These are phyloP conservation scores for Egretta garzetta DNA, from an alignment of 2,113 vertebrate species.

Conservation along the genomic window DNA sequence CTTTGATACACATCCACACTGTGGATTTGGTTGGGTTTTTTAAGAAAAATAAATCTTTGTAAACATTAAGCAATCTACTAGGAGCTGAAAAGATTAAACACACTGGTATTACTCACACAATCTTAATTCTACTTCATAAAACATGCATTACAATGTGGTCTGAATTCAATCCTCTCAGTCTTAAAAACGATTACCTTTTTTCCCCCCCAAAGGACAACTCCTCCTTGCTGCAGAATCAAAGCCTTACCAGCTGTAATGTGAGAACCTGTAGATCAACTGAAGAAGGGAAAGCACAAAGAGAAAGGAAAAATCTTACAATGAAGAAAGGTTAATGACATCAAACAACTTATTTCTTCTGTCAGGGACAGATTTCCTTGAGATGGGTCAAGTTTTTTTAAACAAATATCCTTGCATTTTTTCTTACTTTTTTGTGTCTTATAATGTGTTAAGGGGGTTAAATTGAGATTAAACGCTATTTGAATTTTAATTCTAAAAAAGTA, in stretches of 20 bases:
- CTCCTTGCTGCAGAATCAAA: not conserved
- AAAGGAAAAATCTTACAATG: not conserved
- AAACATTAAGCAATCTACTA: not conserved
- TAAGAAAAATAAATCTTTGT: not conserved
- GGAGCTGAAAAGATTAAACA: not conserved
- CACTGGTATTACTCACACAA: not conserved
- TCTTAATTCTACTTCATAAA: not conserved
- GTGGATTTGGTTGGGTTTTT: not conserved
- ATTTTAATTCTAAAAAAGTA: not conserved
- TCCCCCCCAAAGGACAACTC: rapidly evolving
- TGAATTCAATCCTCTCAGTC: not conserved
- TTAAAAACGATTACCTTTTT: not conserved
- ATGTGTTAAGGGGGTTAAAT: not conserved
- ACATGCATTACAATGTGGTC: not conserved
- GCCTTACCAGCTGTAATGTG: not conserved
- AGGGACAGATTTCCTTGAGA: not conserved
- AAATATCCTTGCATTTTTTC: not conserved
- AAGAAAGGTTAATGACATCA: not conserved
- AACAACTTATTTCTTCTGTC: not conserved
- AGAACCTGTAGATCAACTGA: not conserved
- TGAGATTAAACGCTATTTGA: not conserved
- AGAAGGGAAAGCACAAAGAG: not conserved
- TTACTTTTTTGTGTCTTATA: rapidly evolving
- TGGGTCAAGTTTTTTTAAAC: not conserved
- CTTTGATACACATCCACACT: not conserved